Evolutionary conservation across 2,113 vertebrate species (phyloP).

Genomic region (Falco punctatus): DNA sequence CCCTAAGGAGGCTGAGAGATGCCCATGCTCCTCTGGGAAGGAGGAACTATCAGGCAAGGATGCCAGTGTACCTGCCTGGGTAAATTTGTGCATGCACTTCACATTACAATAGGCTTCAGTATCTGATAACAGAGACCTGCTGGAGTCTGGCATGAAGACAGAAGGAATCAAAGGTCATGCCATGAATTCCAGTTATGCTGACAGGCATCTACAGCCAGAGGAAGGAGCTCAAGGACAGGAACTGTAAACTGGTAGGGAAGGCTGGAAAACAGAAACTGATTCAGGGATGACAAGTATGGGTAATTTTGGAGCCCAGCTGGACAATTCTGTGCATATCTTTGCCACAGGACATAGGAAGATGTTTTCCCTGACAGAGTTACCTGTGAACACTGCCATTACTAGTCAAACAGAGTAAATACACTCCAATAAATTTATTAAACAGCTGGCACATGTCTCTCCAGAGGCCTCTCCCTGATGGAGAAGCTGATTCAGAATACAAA

Average conservation of each 20-base stretch:
- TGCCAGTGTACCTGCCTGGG: slow-evolving; percentile 40
- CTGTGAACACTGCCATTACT: background rate
- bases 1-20: slow-evolving; percentile 61
- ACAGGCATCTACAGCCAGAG: slow-evolving; percentile 58
- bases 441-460: background rate
- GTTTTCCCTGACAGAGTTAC: background rate
- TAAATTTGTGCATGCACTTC: slow-evolving; percentile 71
- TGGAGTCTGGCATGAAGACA: slow-evolving; percentile 68
- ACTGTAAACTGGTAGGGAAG: background rate
- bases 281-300: background rate
- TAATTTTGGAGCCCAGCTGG: background rate
- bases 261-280: slow-evolving; percentile 17
- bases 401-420: background rate
- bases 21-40: background rate
- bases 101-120: slow-evolving; percentile 48
- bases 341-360: background rate
- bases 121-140: slow-evolving; percentile 65
- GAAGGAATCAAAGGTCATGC: slow-evolving; percentile 64
- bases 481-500: background rate
- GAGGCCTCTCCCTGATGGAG: background rate
- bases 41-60: slow-evolving; percentile 51
- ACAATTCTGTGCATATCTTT: background rate
- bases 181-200: slow-evolving; percentile 72
- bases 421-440: background rate
- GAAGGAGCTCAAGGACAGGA: slow-evolving; percentile 52